A percentile compares a stretch with the other conserved stretches of the same genome.
Conservation (phyloP, 2,888 invertebrate genomes). For the Mesochorus sp. region DNA sequence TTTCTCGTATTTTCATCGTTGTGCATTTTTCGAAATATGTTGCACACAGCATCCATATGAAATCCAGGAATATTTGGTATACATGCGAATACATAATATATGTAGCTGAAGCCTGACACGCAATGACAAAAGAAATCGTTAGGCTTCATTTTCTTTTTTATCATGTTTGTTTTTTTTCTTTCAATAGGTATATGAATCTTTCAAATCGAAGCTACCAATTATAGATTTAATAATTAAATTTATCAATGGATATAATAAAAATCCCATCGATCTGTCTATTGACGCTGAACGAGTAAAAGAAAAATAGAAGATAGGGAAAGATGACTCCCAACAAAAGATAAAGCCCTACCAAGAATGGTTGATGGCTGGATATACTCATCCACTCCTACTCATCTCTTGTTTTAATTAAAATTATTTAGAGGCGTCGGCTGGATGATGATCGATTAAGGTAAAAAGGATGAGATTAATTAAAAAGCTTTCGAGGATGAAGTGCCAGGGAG, state of each 20-base stretch:
- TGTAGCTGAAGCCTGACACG: too few relatives aligned
- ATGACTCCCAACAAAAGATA: not conserved
- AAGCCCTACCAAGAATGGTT: not conserved
- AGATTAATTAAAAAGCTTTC: constrained; percentile 76
- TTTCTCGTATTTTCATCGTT: not conserved
- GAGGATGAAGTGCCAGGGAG: constrained; percentile 51
- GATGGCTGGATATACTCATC: not conserved
- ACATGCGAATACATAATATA: too few relatives aligned
- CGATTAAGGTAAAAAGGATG: constrained; percentile 78
- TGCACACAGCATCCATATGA: too few relatives aligned
- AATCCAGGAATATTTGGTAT: too few relatives aligned
- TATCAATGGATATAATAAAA: not conserved
- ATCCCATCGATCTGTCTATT: not conserved
- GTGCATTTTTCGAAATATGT: not conserved
- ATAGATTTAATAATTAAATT: constrained; percentile 37
- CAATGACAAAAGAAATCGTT: not conserved
- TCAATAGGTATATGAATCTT: too few relatives aligned
- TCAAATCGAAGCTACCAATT: constrained; percentile 11
- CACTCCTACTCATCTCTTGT: constrained; percentile 57
- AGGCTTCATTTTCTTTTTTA: not conserved
- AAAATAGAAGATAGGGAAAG: not conserved
- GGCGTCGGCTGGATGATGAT: constrained; percentile 71
- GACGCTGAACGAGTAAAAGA: constrained; percentile 1
- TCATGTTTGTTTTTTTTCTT: too few relatives aligned
- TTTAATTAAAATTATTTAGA: constrained; percentile 80